Evolutionary conservation across 53 echinoderm and acorn worm genomes (phyloP), one percentile per base, ranked within the genome.

Genomic region (Arbacia lixula): DNA sequence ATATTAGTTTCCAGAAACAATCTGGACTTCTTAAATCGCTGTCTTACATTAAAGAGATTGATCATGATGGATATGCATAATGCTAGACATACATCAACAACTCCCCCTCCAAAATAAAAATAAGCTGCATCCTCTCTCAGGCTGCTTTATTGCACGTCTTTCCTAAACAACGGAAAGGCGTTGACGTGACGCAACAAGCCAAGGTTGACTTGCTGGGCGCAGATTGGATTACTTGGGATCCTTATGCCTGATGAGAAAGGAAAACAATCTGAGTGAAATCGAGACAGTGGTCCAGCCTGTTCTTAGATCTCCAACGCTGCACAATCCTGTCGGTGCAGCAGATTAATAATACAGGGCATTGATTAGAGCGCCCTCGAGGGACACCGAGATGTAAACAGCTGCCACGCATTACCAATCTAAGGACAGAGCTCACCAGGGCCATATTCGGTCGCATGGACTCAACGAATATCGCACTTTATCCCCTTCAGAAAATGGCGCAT

Each of bases 281-380:
- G n/a, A n/a, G n/a, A n/a, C n/a, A n/a, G n/a, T n/a, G n/a, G n/a
- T n/a, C n/a, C n/a, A n/a, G n/a, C 19, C 17, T 25, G 69, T n/a
- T n/a, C 69, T 69, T 43, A 35, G 69, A 69, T 43, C 41, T 69
- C 69, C 69, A 69, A n/a, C n/a, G n/a, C n/a, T n/a, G n/a, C n/a
- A n/a, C n/a, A n/a, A n/a, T n/a, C n/a, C n/a, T n/a, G n/a, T n/a
- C n/a, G n/a, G n/a, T n/a, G n/a, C n/a, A n/a, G n/a, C n/a, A n/a
- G n/a, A n/a, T n/a, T 69, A 42, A 69, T 42, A 43, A 69, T 69
- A 69, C 69, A 69, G 43, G 12, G 1, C 2, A 43, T 35, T n/a
- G 29, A 69, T 42, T 26, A 4, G 6, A 20, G 4, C 14, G 43
- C 69, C 43, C n/a, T 69, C 27, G 38, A 66, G 38, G n/a, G 38